Evolutionary conservation across 1,140 invertebrate species (phyloP).

Genomic region (Belonocnema kinseyi): DNA sequence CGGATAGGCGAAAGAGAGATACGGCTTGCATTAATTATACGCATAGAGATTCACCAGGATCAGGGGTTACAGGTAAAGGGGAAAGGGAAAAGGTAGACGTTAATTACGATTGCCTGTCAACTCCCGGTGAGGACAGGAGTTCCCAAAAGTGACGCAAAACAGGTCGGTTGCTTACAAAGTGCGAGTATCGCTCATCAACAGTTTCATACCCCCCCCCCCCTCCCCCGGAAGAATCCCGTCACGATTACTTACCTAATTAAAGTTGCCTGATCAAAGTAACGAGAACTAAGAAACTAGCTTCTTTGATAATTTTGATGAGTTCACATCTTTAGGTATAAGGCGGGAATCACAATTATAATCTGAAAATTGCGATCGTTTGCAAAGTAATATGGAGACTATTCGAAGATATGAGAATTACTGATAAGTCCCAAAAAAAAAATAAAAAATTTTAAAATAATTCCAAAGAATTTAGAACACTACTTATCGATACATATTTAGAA

Average conservation of each 20-base stretch:
- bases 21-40: constrained; percentile 24
- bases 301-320: constrained; percentile 4
- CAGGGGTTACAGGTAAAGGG: constrained; percentile 34
- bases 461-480: no score
- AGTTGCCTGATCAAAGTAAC: constrained; percentile 29
- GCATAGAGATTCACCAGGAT: constrained; percentile 26
- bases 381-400: no score
- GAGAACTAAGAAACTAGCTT: not conserved
- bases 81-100: constrained; percentile 49
- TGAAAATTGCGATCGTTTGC: no score
- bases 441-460: no score
- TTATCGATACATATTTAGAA: no score
- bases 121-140: not conserved
- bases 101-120: constrained; percentile 61
- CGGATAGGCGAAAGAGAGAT: not conserved
- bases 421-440: no score
- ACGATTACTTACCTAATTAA: constrained; percentile 27
- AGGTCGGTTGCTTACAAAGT: not conserved
- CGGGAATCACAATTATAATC: no score
- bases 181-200: constrained; percentile 14
- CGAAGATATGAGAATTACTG: no score
- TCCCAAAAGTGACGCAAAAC: constrained; percentile 16
- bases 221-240: not conserved
- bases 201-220: not conserved
- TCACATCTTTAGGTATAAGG: not conserved